Evolutionary conservation across 1,140 invertebrate genomes (phyloP).

Genomic region (Cydia strobilella): DNA sequence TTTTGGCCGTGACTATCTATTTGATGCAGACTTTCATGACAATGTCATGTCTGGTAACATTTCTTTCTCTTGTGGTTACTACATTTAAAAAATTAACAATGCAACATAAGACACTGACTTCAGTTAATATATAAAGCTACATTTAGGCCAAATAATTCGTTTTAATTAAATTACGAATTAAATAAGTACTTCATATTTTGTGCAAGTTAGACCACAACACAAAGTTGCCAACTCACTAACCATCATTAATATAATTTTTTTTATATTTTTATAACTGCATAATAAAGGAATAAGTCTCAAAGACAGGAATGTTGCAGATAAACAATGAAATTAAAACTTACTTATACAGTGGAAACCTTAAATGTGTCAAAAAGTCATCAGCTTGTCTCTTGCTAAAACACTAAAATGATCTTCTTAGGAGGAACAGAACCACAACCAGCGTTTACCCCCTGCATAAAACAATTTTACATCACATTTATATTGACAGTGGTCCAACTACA

Average conservation of each 20-base stretch:
- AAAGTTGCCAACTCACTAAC: background rate
- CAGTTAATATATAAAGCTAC: slow-evolving; percentile 1
- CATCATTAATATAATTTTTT: background rate
- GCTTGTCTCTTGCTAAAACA: too few relatives aligned
- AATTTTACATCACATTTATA: background rate
- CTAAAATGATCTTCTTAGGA: background rate
- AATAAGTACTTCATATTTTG: background rate
- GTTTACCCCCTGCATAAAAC: background rate
- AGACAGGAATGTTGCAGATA: background rate
- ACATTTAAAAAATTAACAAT: slow-evolving; percentile 19
- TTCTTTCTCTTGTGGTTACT: slow-evolving; percentile 9
- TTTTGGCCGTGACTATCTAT: too few relatives aligned
- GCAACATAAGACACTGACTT: slow-evolving; percentile 24
- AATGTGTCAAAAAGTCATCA: background rate
- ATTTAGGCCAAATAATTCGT: slow-evolving; percentile 25
- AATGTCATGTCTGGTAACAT: background rate
- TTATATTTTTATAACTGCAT: background rate
- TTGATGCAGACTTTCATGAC: too few relatives aligned
- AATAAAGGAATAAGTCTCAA: background rate
- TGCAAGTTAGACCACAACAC: slow-evolving; percentile 18
- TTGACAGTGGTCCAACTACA: slow-evolving; percentile 21
- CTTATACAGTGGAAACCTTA: background rate
- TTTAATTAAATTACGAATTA: slow-evolving; percentile 4
- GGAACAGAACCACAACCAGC: background rate
- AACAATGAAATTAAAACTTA: slow-evolving; percentile 9